Evolutionary conservation across 2,113 vertebrate genomes (phyloP).

Genomic region (Petrocephalus zakoni): DNA sequence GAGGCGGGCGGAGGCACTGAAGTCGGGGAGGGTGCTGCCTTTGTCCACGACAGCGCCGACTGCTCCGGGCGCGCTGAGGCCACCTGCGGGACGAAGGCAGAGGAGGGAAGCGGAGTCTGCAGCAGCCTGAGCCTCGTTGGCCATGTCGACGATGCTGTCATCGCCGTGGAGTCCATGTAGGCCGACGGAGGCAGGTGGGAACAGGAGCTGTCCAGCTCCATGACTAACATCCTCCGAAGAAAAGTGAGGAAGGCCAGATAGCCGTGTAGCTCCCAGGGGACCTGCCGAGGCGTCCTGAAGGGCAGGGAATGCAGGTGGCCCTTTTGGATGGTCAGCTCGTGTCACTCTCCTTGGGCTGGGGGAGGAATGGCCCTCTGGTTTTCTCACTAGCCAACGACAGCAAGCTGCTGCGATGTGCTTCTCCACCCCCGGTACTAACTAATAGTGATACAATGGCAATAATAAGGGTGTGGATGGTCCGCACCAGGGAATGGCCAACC

Average conservation of each 20-base stretch:
- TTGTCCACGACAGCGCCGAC: constrained; percentile 58
- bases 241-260: neutral
- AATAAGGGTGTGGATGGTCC: neutral
- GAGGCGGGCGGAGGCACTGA: constrained; percentile 27
- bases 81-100: constrained; percentile 8
- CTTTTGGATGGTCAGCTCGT: neutral
- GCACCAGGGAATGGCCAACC: neutral
- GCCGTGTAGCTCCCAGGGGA: neutral
- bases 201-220: neutral
- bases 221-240: neutral
- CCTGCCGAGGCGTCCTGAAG: neutral
- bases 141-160: constrained; percentile 36
- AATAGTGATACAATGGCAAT: constrained; percentile 4
- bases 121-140: constrained; percentile 32
- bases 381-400: neutral
- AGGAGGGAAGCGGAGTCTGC: constrained; percentile 39
- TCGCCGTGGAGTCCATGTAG: constrained; percentile 53
- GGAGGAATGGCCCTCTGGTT: neutral
- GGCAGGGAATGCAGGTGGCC: neutral
- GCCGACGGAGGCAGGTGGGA: constrained; percentile 19
- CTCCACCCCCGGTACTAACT: neutral
- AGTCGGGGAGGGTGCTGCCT: constrained; percentile 25
- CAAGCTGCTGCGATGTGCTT: neutral
- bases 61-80: constrained; percentile 48
- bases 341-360: neutral